phyloP scores from a whole-genome alignment of 2,888 invertebrate genomes.

The Trissolcus brochymenae region DNA sequence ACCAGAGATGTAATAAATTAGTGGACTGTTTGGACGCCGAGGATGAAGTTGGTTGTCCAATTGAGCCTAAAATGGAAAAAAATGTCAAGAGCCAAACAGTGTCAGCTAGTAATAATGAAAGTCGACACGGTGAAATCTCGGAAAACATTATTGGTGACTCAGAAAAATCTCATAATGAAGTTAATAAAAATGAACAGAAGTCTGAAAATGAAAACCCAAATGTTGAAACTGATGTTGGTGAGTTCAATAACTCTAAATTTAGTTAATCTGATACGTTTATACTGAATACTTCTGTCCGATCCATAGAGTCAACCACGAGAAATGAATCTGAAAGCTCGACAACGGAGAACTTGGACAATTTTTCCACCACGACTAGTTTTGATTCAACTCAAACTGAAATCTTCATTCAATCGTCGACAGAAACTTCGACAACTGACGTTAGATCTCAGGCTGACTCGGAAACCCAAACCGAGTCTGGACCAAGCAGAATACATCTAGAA shows the following conservation, averaged over 20 bases:
- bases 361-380: too few relatives aligned
- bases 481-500: neutral
- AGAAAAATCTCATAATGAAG: constrained; percentile 9
- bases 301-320: too few relatives aligned
- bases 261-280: too few relatives aligned
- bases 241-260: too few relatives aligned
- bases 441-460: neutral
- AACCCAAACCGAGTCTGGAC: neutral
- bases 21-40: constrained; percentile 88
- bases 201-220: too few relatives aligned
- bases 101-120: neutral
- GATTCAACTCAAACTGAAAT: too few relatives aligned
- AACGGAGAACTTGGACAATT: too few relatives aligned
- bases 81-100: neutral
- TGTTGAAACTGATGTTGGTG: too few relatives aligned
- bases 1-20: constrained; percentile 83
- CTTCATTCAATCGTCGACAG: too few relatives aligned
- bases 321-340: too few relatives aligned
- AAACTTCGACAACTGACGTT: too few relatives aligned
- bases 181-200: neutral
- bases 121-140: neutral
- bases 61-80: neutral
- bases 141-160: constrained; percentile 28
- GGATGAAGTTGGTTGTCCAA: constrained; percentile 84
- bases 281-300: too few relatives aligned